A percentile compares a stretch with the other conserved stretches of the same genome.
These are phyloP conservation scores for Poecilia gillii DNA, from an alignment of 2,797 vertebrate genomes.

Conservation along the genomic window DNA sequence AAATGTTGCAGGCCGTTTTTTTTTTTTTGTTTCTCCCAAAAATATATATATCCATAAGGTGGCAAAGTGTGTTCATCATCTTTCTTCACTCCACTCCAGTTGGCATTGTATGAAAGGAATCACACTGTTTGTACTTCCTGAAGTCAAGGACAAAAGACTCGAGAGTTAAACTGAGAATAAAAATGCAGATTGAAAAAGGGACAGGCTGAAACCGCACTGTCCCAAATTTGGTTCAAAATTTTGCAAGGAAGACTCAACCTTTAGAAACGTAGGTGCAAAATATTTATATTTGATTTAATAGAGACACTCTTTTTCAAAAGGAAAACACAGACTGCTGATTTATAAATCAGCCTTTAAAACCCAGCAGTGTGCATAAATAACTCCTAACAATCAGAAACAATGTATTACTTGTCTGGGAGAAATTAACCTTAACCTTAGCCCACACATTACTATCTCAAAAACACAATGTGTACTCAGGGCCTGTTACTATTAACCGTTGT, in stretches of 20 bases:
- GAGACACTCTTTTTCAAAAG: not conserved
- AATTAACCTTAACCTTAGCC: slow-evolving; percentile 24
- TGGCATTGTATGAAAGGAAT: slow-evolving; percentile 5
- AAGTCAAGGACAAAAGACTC: slow-evolving; percentile 25
- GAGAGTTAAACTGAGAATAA: not conserved
- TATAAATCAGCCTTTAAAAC: slow-evolving; percentile 28
- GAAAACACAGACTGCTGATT: slow-evolving; percentile 6
- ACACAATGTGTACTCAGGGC: slow-evolving; percentile 6
- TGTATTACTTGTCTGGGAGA: slow-evolving; percentile 15
- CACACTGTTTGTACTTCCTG: slow-evolving; percentile 12
- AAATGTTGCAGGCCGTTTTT: not conserved
- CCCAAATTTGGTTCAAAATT: slow-evolving; percentile 2
- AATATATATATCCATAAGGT: not conserved
- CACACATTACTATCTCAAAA: slow-evolving; percentile 11
- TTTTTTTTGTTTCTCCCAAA: not conserved
- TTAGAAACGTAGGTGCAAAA: not conserved
- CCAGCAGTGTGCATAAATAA: slow-evolving; percentile 37
- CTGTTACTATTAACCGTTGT: slow-evolving; percentile 22
- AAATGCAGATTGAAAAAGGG: not conserved
- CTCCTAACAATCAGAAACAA: slow-evolving; percentile 17
- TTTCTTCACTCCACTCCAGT: not conserved
- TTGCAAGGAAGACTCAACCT: not conserved
- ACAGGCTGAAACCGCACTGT: not conserved
- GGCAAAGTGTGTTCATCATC: not conserved
- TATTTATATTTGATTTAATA: not conserved